phyloP scores from a whole-genome alignment of 2,888 invertebrate genomes.

The Pseudococcus viburni region DNA sequence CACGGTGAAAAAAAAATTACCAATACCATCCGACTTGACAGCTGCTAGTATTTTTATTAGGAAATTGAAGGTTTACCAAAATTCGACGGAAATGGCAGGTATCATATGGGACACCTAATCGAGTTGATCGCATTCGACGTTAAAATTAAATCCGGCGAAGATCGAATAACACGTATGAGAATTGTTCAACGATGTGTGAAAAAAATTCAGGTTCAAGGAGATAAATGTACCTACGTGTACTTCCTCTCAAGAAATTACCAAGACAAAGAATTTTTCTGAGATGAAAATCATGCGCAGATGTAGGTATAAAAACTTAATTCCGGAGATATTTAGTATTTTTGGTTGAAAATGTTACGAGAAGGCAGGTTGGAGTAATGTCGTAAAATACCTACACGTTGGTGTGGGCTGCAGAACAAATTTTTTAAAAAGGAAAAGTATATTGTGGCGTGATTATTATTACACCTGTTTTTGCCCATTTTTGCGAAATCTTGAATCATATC shows the following conservation, averaged over 20 bases:
- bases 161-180: constrained; percentile 4
- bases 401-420: too few relatives aligned
- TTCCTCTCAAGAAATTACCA: background rate
- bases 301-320: background rate
- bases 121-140: background rate
- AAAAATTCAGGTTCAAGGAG: constrained; percentile 6
- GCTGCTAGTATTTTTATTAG: constrained; percentile 38
- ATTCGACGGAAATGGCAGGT: background rate
- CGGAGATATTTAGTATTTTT: too few relatives aligned
- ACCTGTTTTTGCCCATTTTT: too few relatives aligned
- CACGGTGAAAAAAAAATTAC: constrained; percentile 16
- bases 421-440: too few relatives aligned
- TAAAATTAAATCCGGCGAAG: background rate
- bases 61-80: constrained; percentile 20
- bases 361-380: too few relatives aligned
- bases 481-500: too few relatives aligned
- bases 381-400: too few relatives aligned
- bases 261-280: background rate
- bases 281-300: background rate
- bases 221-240: background rate
- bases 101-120: background rate
- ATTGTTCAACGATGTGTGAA: constrained; percentile 7
- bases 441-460: too few relatives aligned
- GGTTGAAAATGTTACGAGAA: too few relatives aligned
- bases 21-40: constrained; percentile 25